These are phyloP conservation scores for Phalanger gymnotis DNA, from an alignment of 2,797 vertebrate species.

Conservation along the genomic window DNA sequence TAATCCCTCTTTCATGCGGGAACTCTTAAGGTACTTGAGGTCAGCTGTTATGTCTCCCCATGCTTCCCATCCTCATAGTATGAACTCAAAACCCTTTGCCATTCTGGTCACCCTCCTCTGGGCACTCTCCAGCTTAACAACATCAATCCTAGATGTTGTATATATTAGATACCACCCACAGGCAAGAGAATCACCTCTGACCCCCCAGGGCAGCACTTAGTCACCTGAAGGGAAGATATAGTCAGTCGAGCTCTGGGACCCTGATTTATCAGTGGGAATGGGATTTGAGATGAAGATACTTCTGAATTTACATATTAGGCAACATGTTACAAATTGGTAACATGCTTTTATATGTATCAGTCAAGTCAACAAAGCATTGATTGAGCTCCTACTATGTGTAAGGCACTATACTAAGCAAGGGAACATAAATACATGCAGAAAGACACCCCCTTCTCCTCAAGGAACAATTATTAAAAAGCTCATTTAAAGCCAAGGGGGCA, in stretches of 20 bases:
- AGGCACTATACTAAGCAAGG: neutral
- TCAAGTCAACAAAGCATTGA: neutral
- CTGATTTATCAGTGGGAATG: neutral
- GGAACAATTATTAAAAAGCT: neutral
- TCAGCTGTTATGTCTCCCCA: neutral
- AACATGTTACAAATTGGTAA: neutral
- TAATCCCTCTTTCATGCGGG: neutral
- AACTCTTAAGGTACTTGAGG: neutral
- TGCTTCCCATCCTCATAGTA: neutral
- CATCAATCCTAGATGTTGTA: neutral
- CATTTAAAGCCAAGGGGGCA: neutral
- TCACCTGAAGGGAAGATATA: neutral
- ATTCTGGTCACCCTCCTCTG: neutral
- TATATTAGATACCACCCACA: neutral
- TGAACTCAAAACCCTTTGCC: neutral
- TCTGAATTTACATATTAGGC: neutral
- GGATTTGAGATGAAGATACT: neutral
- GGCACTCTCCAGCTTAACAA: neutral
- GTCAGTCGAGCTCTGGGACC: neutral
- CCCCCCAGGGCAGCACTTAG: neutral
- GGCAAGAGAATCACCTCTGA: neutral
- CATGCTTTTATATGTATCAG: neutral
- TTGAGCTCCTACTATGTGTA: neutral
- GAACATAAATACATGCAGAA: neutral
- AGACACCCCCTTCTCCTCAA: neutral